A percentile compares a stretch with the other conserved stretches of the same genome.
phyloP scores from a whole-genome alignment of 2,113 vertebrate genomes.

The Ptyas mucosa region DNA sequence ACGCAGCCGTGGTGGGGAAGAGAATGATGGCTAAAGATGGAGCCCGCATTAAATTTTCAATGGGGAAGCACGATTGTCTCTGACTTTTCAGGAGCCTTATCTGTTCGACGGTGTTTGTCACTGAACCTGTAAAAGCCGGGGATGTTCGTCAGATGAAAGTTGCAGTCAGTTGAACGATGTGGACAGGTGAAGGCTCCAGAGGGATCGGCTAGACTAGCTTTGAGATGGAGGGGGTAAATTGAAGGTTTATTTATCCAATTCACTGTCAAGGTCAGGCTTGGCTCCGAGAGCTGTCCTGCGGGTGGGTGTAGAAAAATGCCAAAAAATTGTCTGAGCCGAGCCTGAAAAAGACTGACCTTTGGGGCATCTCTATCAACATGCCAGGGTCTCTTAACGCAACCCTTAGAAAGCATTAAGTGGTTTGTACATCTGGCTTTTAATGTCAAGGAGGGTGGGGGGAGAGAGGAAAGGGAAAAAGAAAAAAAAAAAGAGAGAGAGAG shows the following conservation, averaged over 20 bases:
- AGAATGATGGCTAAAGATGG: slow-evolving; percentile 86
- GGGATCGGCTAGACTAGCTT: slow-evolving; percentile 81
- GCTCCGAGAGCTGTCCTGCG: slow-evolving; percentile 94
- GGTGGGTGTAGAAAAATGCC: slow-evolving; percentile 98
- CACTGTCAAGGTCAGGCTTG: slow-evolving; percentile 97
- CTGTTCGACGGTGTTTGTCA: slow-evolving; percentile 97
- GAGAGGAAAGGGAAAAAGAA: slow-evolving; percentile 8
- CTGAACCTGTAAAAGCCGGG: slow-evolving; percentile 78
- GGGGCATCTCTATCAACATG: slow-evolving; percentile 88
- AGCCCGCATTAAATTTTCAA: slow-evolving; percentile 96
- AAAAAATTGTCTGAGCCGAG: slow-evolving; percentile 86
- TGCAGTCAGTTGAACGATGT: slow-evolving; percentile 89
- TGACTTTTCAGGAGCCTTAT: slow-evolving; percentile 91
- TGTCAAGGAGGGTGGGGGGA: slow-evolving; percentile 59
- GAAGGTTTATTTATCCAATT: slow-evolving; percentile 99
- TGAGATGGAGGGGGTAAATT: slow-evolving; percentile 92
- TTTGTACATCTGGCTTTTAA: slow-evolving; percentile 71
- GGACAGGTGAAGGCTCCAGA: slow-evolving; percentile 98
- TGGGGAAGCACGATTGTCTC: slow-evolving; percentile 90
- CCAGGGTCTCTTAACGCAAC: slow-evolving; percentile 84
- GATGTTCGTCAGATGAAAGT: slow-evolving; percentile 81
- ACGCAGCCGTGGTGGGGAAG: slow-evolving; percentile 63
- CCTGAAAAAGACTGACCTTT: slow-evolving; percentile 98
- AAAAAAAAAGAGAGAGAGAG: neutral
- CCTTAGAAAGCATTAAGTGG: slow-evolving; percentile 85